phyloP scores from a whole-genome alignment of 37 sponge, comb jelly and placozoan genomes.

The Haliclona indistincta region DNA sequence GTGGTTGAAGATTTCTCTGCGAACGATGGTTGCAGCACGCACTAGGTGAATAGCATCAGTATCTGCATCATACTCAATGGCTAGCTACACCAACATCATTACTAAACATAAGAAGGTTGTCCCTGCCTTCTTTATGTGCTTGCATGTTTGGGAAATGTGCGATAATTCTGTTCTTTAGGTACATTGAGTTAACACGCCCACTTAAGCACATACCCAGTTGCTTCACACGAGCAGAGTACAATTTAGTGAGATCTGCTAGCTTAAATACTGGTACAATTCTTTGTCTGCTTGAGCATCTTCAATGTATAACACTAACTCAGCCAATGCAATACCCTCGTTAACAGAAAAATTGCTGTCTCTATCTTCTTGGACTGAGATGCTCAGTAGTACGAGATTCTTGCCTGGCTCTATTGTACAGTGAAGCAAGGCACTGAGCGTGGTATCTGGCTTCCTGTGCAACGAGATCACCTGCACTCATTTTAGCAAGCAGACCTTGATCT shows the following conservation, averaged over 20 bases:
- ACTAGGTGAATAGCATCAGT: constrained; percentile 14
- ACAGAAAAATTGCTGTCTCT: too few relatives aligned
- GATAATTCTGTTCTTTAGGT: constrained; percentile 16
- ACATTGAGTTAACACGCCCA: not conserved
- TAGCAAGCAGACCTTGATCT: too few relatives aligned
- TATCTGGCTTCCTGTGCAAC: too few relatives aligned
- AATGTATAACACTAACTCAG: too few relatives aligned
- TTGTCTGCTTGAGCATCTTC: too few relatives aligned
- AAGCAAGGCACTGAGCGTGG: too few relatives aligned
- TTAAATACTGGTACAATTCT: constrained; percentile 22
- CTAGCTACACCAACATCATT: constrained; percentile 17
- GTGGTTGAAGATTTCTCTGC: constrained; percentile 18
- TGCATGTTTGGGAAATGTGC: constrained; percentile 27
- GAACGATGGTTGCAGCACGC: constrained; percentile 9
- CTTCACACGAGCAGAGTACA: constrained; percentile 25
- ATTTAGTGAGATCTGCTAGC: constrained; percentile 8
- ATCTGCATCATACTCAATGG: constrained; percentile 23
- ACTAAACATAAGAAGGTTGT: constrained; percentile 8
- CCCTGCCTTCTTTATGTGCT: constrained; percentile 25
- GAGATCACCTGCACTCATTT: too few relatives aligned
- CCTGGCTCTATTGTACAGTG: too few relatives aligned
- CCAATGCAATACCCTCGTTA: too few relatives aligned
- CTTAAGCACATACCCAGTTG: constrained; percentile 17
- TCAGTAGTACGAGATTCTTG: too few relatives aligned
- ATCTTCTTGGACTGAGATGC: too few relatives aligned